Percentiles rank a stretch among this genome's conserved stretches.
These are phyloP conservation scores for Phylloscopus collybita DNA, from an alignment of 2,797 vertebrate genomes.

Conservation along the genomic window DNA sequence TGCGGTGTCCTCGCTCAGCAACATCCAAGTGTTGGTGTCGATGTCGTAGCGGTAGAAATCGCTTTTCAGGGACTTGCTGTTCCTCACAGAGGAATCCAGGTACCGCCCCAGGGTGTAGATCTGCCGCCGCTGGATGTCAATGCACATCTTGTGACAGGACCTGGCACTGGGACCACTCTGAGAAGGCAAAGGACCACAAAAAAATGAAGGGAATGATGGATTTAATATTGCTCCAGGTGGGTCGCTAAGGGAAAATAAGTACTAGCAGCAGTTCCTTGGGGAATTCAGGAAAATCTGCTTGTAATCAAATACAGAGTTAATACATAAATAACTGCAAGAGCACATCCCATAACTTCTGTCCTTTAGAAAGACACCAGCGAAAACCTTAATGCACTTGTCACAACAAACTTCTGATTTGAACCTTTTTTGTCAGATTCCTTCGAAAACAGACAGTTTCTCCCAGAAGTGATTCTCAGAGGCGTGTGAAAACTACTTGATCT, in stretches of 20 bases:
- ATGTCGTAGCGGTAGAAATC: conserved; percentile 99
- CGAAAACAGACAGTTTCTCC: neutral
- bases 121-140: conserved; percentile 95
- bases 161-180: conserved; percentile 95
- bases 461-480: conserved; percentile 18
- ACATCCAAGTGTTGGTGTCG: conserved; percentile 92
- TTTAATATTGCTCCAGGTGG: neutral
- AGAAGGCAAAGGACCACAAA: neutral
- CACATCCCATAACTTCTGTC: neutral
- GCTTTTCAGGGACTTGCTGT: conserved; percentile 97
- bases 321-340: neutral
- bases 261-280: neutral
- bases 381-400: neutral
- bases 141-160: conserved; percentile 99
- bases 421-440: neutral
- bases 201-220: neutral
- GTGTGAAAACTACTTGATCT: conserved; percentile 46
- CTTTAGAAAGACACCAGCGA: neutral
- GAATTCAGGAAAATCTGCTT: neutral
- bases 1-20: conserved; percentile 97
- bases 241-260: neutral
- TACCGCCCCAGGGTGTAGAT: conserved; percentile 98
- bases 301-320: neutral
- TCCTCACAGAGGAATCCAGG: conserved; percentile 96
- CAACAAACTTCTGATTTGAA: neutral